Evolutionary conservation across 2,888 invertebrate species (phyloP), one percentile per base, ranked within the genome.

Genomic region (Drosophila planitibia): DNA sequence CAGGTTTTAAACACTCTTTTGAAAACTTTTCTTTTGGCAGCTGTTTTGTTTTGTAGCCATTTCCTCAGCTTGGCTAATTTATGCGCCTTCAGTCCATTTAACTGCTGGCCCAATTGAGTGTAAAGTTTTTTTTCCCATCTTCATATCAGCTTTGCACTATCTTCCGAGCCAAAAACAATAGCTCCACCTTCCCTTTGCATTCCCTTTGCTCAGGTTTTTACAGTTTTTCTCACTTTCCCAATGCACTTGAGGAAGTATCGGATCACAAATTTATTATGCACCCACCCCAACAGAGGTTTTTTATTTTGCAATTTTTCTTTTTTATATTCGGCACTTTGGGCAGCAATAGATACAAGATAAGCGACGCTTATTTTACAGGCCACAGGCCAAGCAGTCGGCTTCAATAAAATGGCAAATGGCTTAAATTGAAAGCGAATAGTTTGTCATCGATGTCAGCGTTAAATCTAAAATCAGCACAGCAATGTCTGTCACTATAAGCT

Each of bases 231-330:
- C 78, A 63, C 83, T 82, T 78, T 83, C 81, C 79, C 74, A 76
- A 75, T 82, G 72, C 81, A 73, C 80, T 74, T 79, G 82, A 79
- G 83, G 82, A 83, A 82, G 71, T 83, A 68, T 44, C 55, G 41
- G 33, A 67, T 4, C 55, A 52, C 77, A 65, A 59, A 78, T 75
- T 72, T 78, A 68, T 68, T 58, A 58, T 47, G 30, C 59, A 47
- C 61, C 60, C 32, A 53, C 19, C 16, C 44, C 22, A 47, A 1
- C 53, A 30, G 33, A 55, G 41, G 1, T 63, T 61, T 66, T 22
- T 44, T 25, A 25, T 14, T 44, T 22, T 44, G 14, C 14, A 22
- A 10, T n/a, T 22, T 37, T 30, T 49, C 25, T 14, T 51, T 41
- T 47, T 47, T 25, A 16, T 25, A 25, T 63, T 63, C 19, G 62